These are phyloP conservation scores for Forbesichthys papilliferus DNA, from an alignment of 2,113 vertebrate species.

Conservation along the genomic window DNA sequence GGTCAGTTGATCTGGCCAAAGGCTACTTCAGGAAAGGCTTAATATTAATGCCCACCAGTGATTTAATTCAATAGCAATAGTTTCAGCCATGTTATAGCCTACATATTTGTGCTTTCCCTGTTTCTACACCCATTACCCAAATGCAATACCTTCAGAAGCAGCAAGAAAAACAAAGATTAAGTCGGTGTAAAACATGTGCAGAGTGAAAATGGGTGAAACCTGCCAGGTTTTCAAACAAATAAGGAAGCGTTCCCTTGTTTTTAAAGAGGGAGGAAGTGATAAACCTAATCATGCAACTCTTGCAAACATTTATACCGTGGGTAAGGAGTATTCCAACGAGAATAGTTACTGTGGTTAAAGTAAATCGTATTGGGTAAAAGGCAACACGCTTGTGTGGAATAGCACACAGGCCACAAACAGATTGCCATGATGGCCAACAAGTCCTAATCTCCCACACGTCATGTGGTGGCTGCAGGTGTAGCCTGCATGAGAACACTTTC, in stretches of 20 bases:
- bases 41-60: too few relatives aligned
- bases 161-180: too few relatives aligned
- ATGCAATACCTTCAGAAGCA: too few relatives aligned
- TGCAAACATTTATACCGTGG: background rate
- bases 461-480: background rate
- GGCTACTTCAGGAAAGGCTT: too few relatives aligned
- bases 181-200: too few relatives aligned
- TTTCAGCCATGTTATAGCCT: too few relatives aligned
- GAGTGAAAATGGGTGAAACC: background rate
- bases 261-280: constrained; percentile 12
- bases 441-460: background rate
- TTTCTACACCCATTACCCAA: too few relatives aligned
- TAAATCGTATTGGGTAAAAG: too few relatives aligned
- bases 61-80: too few relatives aligned
- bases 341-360: background rate
- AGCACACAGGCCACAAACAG: background rate
- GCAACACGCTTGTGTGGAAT: too few relatives aligned
- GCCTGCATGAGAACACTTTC: constrained; percentile 6
- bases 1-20: too few relatives aligned
- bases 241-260: background rate
- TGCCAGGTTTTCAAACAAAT: background rate
- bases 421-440: background rate
- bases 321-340: background rate
- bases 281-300: background rate
- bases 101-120: too few relatives aligned